Base-by-base conservation (phyloP, 2,888 invertebrate species). In the Zygogramma bicolorata region DNA sequence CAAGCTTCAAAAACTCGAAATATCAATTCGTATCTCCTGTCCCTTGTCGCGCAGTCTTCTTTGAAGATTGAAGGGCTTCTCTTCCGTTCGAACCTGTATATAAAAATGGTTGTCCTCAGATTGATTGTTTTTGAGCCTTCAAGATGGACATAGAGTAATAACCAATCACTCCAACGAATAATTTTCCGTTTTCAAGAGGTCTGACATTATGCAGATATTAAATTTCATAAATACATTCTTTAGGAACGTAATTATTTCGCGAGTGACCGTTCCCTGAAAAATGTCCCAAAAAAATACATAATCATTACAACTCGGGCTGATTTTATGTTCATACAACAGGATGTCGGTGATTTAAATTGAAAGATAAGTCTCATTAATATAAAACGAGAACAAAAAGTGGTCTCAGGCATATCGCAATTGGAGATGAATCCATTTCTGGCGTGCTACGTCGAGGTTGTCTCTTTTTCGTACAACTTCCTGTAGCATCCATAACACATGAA, bases 291-390 rank as follows among this genome's bases (percentile, higher is more conserved):
- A 49, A 65, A 49, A 49, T 65, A 53, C 20, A 27, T 65, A 42
- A 53, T 62, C 25, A 46, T 25, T 18, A 46, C 40, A 62, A 27
- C 27, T 10, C 42, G n/a, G 18, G 25, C 29, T 49, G 31, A 65
- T 65, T 65, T 65, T 13, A 29, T 20, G 49, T n/a, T 31, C 15
- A 53, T 20, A 46, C 22, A 53, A 65, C 65, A 65, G 65, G 65
- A 65, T 65, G 65, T 31, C 20, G 65, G 53, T 22, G 46, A 65
- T 65, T 65, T 65, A n/a, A 34, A 49, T 65, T 65, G 53, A 53
- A 65, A 65, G 31, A 65, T 46, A 25, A 49, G 27, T 46, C 20
- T 20, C 29, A 65, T 65, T 53, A 65, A 65, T 65, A 31, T 31
- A 65, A 65, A 49, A 31, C 25, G 22, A 8, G 18, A 15, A 31